phyloP scores from a whole-genome alignment of 1,140 invertebrate genomes.

The Pseudomyrmex flavicornis region DNA sequence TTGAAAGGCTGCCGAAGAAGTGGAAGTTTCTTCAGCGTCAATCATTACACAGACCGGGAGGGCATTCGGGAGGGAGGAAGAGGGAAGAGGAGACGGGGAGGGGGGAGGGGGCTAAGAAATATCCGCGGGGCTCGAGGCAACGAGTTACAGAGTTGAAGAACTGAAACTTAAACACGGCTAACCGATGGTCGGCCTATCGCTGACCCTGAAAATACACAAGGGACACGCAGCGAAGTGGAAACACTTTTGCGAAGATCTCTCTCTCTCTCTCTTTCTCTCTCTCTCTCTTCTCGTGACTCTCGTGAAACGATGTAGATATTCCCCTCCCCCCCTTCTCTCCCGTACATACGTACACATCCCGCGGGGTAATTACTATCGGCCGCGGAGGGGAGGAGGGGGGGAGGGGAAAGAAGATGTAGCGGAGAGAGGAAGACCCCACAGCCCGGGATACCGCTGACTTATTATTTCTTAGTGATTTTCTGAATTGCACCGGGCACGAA shows the following conservation, averaged over 20 bases:
- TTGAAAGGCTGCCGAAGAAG: too few relatives aligned
- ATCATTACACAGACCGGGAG: too few relatives aligned
- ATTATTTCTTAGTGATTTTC: slow-evolving; percentile 83
- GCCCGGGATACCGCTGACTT: slow-evolving; percentile 67
- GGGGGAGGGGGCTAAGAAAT: background rate
- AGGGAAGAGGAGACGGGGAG: too few relatives aligned
- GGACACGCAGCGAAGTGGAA: slow-evolving; percentile 9
- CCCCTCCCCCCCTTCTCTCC: background rate
- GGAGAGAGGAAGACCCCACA: slow-evolving; percentile 33
- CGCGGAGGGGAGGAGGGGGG: slow-evolving; percentile 16
- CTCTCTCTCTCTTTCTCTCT: background rate
- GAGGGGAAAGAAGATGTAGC: background rate
- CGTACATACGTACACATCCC: slow-evolving; percentile 57
- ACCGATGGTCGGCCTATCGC: background rate
- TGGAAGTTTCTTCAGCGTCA: too few relatives aligned
- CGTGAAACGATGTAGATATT: slow-evolving; percentile 54
- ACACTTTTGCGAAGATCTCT: slow-evolving; percentile 33
- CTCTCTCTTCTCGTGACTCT: slow-evolving; percentile 37
- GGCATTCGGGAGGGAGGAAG: too few relatives aligned
- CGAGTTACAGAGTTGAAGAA: background rate
- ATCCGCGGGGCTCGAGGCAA: background rate
- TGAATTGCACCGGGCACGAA: slow-evolving; percentile 78
- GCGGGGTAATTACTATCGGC: slow-evolving; percentile 70
- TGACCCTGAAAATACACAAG: slow-evolving; percentile 33
- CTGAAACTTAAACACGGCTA: slow-evolving; percentile 4